Percentiles rank a stretch among this genome's conserved stretches.
Evolutionary conservation across 2,888 invertebrate species (phyloP).

Genomic region (Agonum fuliginosum): DNA sequence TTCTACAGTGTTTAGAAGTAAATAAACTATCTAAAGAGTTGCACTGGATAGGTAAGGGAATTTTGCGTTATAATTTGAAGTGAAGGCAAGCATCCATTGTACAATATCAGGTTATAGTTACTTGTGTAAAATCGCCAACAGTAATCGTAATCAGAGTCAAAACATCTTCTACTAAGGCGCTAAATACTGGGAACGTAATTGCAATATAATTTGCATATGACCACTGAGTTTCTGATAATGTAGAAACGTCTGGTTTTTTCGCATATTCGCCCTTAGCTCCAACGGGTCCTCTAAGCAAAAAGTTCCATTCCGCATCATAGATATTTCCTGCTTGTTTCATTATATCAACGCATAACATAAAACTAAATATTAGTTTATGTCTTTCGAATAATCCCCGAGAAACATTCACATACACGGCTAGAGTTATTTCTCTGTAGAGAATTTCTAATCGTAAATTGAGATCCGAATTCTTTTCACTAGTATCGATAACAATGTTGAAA

Average conservation of each 20-base stretch:
- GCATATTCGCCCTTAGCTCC: slow-evolving; percentile 75
- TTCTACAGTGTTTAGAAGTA: no score
- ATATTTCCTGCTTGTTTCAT: slow-evolving; percentile 80
- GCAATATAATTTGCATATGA: slow-evolving; percentile 79
- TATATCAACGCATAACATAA: slow-evolving; percentile 87
- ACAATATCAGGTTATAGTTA: slow-evolving; percentile 68
- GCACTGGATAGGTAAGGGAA: no score
- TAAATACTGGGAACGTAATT: slow-evolving; percentile 76
- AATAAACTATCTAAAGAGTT: no score
- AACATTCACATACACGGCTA: slow-evolving; percentile 89
- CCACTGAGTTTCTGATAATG: slow-evolving; percentile 83
- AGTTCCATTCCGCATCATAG: slow-evolving; percentile 82
- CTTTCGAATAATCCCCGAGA: slow-evolving; percentile 93
- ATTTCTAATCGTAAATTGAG: slow-evolving; percentile 81
- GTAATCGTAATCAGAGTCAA: slow-evolving; percentile 75
- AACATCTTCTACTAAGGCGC: slow-evolving; percentile 75
- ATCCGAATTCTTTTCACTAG: slow-evolving; percentile 80
- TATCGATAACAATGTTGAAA: slow-evolving; percentile 87
- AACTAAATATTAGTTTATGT: slow-evolving; percentile 92
- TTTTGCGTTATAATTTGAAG: no score
- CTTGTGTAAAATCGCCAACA: slow-evolving; percentile 79
- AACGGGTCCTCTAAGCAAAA: slow-evolving; percentile 84
- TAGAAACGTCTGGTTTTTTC: slow-evolving; percentile 61
- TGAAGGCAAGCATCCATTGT: no score
- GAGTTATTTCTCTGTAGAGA: slow-evolving; percentile 85